Base-by-base conservation (phyloP, 2,113 vertebrate genomes). In the Ramphastos sulfuratus region DNA sequence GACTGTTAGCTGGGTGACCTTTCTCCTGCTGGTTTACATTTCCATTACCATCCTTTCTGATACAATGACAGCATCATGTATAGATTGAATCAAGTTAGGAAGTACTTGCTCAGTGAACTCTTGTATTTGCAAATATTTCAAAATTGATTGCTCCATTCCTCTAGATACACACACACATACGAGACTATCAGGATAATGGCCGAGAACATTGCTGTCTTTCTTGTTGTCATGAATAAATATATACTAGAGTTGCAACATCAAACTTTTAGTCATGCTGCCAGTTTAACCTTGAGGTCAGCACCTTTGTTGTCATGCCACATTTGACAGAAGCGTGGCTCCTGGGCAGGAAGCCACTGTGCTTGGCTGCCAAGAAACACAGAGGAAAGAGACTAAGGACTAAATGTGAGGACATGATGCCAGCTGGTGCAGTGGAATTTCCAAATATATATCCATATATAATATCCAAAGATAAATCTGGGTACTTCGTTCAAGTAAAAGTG, bases 241-340 rank as follows among this genome's bases (percentile, higher is more conserved):
- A 16, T 37, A 20, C 9, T 30, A 27, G 27, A 20, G 16, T 39
- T 59, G 58, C 35, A 46, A 65, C 23, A 71, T 23, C 25, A 15
- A 52, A 25, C 15, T 27, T 54, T 46, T 46, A 60, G 42, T 48
- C 44, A 27, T 44, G n/a, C 27, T 52, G 42, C 19, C 33, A 33
- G 37, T 65, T 71, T 54, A 76, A 59, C 35, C 35, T 31, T 65
- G 65, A 59, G 72, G 71, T 76, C 50, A 28, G 15, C 20, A 44
- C 25, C 27, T 52, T 14, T 42, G 13, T 42, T 3, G 4, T 35
- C 42, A 75, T 6, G 12, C 13, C 18, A 12, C 0, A 1, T 50
- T 80, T 17, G 15, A 37, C 31, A 55, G 28, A 74, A 65, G 25
- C 33, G 24, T 24, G 4, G 31, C 24, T 54, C 39, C 33, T 15